Percentiles rank a stretch among this genome's conserved stretches.
Evolutionary conservation across 2,113 vertebrate genomes (phyloP).

Genomic region (Dasypus novemcinctus): DNA sequence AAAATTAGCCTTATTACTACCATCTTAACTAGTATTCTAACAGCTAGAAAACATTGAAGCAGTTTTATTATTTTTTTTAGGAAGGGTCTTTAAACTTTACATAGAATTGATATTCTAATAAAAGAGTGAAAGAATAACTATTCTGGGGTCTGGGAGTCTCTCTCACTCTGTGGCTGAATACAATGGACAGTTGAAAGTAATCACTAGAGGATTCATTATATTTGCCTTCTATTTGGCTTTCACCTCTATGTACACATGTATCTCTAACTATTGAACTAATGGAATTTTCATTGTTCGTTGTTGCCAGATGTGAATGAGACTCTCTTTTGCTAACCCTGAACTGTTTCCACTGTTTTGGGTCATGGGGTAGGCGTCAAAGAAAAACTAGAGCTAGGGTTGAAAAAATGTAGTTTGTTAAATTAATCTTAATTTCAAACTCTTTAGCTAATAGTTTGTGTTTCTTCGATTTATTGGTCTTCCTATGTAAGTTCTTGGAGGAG

Average conservation of each 20-base stretch:
- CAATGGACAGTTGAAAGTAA: constrained; percentile 16
- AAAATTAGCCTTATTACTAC: constrained; percentile 34
- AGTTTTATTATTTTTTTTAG: not conserved
- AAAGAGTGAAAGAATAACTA: not conserved
- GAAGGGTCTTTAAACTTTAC: constrained; percentile 67
- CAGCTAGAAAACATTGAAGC: constrained; percentile 75
- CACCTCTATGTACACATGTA: not conserved
- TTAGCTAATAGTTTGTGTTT: not conserved
- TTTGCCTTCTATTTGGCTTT: constrained; percentile 5
- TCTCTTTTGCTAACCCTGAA: not conserved
- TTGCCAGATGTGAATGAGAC: constrained; percentile 8
- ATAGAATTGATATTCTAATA: not conserved
- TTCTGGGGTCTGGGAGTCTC: not conserved
- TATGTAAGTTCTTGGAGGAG: not conserved
- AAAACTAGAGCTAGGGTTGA: not conserved
- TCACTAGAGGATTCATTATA: not conserved
- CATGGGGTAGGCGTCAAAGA: not conserved
- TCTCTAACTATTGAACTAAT: constrained; percentile 30
- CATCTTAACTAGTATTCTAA: no score
- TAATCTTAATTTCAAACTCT: not conserved
- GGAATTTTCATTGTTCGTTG: constrained; percentile 54
- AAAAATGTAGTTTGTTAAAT: not conserved
- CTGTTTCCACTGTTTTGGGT: not conserved
- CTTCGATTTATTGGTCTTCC: not conserved
- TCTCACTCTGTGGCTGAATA: not conserved